Conservation (phyloP, 1,140 invertebrate species). For the Mylabris phalerata region DNA sequence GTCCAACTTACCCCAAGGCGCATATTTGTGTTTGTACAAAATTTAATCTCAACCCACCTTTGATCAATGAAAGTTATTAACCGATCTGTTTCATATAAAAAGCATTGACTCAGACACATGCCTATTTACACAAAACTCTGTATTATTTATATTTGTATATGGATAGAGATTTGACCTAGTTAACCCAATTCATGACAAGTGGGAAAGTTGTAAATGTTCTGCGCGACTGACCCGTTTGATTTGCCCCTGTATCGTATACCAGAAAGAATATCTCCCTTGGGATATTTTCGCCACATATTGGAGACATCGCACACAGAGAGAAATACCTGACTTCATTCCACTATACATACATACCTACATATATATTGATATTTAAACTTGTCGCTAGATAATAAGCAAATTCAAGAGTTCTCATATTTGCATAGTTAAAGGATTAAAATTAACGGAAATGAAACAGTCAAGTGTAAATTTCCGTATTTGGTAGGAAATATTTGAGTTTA, state of each 20-base stretch:
- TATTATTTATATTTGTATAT: too few species aligned
- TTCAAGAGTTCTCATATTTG: too few species aligned
- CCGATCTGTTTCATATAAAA: constrained; percentile 5
- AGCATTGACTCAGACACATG: constrained; percentile 1
- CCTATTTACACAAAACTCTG: too few species aligned
- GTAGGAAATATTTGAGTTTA: too few species aligned
- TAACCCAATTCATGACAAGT: constrained; percentile 4
- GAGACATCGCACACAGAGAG: constrained; percentile 3
- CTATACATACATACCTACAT: not conserved
- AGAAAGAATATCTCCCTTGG: constrained; percentile 11
- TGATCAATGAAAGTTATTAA: constrained; percentile 15
- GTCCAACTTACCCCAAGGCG: too few species aligned
- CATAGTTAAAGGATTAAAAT: too few species aligned
- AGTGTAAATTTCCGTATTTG: too few species aligned
- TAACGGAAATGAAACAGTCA: too few species aligned
- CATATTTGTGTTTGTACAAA: constrained; percentile 3
- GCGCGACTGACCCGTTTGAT: constrained; percentile 16
- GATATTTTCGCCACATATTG: constrained; percentile 7
- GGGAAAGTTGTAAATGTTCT: constrained; percentile 11
- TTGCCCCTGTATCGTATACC: constrained; percentile 10
- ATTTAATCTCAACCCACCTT: constrained; percentile 11
- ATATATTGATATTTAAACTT: too few species aligned
- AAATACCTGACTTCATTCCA: constrained; percentile 10
- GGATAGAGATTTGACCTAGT: constrained; percentile 6
- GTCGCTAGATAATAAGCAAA: too few species aligned